phyloP scores from a whole-genome alignment of 2,113 vertebrate genomes.

The Petromus typicus region DNA sequence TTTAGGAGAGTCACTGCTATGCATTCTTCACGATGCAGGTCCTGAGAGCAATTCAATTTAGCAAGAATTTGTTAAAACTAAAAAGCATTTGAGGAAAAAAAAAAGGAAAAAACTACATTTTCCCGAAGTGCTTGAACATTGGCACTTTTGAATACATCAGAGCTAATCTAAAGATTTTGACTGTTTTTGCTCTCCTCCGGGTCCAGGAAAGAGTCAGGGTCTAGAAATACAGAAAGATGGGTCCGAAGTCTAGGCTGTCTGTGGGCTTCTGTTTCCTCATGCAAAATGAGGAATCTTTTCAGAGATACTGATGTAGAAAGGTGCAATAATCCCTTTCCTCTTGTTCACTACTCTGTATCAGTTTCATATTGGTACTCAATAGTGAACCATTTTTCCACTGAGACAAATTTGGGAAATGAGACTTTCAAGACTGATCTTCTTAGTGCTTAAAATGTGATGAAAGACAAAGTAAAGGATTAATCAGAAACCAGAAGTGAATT shows the following conservation, averaged over 20 bases:
- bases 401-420: background rate
- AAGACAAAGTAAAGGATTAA: background rate
- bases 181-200: background rate
- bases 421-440: background rate
- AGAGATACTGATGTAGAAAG: background rate
- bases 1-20: background rate
- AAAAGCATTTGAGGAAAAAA: background rate
- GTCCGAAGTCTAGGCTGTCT: background rate
- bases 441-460: background rate
- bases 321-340: background rate
- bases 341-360: background rate
- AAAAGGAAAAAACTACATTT: background rate
- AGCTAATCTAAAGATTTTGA: background rate
- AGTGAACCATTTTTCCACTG: background rate
- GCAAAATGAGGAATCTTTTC: background rate
- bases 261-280: background rate
- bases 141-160: background rate
- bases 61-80: slow-evolving; percentile 25
- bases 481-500: background rate
- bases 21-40: background rate
- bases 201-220: fast-evolving
- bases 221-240: background rate
- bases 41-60: slow-evolving; percentile 41
- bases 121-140: background rate
- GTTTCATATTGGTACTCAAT: background rate